Conservation (phyloP, 30 jellyfish, hydroid and myxozoan species). For the Aurelia coerulea region DNA sequence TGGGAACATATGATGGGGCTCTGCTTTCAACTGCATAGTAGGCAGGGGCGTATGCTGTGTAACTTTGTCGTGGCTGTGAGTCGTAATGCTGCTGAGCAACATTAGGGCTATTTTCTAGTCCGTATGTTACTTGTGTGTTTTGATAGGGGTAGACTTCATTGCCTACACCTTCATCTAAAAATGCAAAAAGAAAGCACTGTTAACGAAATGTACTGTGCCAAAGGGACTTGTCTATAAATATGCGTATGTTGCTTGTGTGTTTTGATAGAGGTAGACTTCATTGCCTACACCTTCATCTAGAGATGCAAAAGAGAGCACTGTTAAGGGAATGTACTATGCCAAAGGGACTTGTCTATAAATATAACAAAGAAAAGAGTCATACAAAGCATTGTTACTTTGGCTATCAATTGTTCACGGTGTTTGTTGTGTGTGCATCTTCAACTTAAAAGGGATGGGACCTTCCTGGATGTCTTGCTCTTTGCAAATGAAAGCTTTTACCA, state of each 20-base stretch:
- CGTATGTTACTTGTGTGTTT: neutral
- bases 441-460: too few relatives aligned
- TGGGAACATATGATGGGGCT: neutral
- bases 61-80: too few relatives aligned
- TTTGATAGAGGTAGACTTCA: neutral
- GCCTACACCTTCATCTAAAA: slow-evolving; percentile 16
- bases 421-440: too few relatives aligned
- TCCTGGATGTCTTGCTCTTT: too few relatives aligned
- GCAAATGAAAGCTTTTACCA: too few relatives aligned
- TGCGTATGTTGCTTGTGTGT: neutral
- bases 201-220: too few relatives aligned
- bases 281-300: slow-evolving; percentile 11
- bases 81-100: neutral
- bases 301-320: neutral
- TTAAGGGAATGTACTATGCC: too few relatives aligned
- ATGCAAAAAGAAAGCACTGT: neutral
- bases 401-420: too few relatives aligned
- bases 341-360: too few relatives aligned
- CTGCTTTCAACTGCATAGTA: neutral
- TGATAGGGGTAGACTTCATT: slow-evolving; percentile 1
- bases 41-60: slow-evolving; percentile 8
- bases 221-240: too few relatives aligned
- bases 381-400: too few relatives aligned
- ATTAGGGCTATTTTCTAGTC: neutral
- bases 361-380: too few relatives aligned